Conservation (phyloP, 2,888 invertebrate species). For the Nomada flava region DNA sequence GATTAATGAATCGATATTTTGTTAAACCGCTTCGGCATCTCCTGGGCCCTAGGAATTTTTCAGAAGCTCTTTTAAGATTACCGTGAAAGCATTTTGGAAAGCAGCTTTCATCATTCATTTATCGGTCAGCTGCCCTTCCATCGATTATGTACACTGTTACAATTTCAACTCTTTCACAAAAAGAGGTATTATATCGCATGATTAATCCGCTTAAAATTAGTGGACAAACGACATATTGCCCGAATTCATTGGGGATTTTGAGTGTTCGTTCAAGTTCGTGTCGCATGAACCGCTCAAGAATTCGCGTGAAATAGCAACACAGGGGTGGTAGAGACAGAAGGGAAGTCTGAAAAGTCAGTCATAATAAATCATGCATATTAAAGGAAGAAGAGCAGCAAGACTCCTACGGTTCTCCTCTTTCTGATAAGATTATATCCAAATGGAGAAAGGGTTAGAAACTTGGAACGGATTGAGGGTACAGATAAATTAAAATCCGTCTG, state of each 20-base stretch:
- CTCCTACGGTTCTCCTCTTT: constrained; percentile 45
- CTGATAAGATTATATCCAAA: constrained; percentile 73
- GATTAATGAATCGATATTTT: neutral
- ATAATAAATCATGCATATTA: constrained; percentile 75
- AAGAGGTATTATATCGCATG: too few relatives aligned
- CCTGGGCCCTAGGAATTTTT: too few relatives aligned
- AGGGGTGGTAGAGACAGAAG: neutral
- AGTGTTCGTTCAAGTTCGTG: neutral
- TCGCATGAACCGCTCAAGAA: neutral
- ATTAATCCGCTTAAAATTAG: too few relatives aligned
- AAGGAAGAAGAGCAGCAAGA: constrained; percentile 46
- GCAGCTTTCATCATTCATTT: too few relatives aligned
- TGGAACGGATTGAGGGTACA: constrained; percentile 63
- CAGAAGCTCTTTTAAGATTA: too few relatives aligned
- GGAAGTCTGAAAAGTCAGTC: constrained; percentile 57
- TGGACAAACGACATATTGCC: too few relatives aligned
- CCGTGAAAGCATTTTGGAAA: too few relatives aligned
- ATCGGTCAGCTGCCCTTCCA: too few relatives aligned
- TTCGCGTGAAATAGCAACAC: neutral
- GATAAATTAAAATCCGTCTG: constrained; percentile 70
- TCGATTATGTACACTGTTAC: too few relatives aligned
- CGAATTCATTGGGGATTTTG: too few relatives aligned
- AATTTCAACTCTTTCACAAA: too few relatives aligned
- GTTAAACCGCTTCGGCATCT: too few relatives aligned
- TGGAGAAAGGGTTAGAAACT: constrained; percentile 53